Percentiles rank a stretch among this genome's conserved stretches.
phyloP scores from a whole-genome alignment of 2,888 invertebrate species.

The Girardia tigrina region DNA sequence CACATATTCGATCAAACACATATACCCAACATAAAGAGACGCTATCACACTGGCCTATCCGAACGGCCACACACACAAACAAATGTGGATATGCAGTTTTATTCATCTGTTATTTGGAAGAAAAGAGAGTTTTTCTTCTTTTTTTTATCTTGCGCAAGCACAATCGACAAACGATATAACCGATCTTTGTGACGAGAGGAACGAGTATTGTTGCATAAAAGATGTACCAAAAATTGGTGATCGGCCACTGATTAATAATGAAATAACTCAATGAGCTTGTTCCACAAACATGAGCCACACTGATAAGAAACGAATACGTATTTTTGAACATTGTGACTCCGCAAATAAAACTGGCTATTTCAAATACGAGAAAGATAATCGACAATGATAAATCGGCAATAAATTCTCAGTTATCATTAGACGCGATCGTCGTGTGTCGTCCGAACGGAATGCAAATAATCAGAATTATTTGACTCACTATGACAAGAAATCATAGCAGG shows the following conservation, averaged over 20 bases:
- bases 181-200: neutral
- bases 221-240: neutral
- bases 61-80: too few relatives aligned
- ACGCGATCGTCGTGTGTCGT: neutral
- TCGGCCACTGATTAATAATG: neutral
- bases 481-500: neutral
- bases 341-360: neutral
- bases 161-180: slow-evolving; percentile 10
- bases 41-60: too few relatives aligned
- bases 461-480: neutral
- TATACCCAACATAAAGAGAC: too few relatives aligned
- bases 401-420: neutral
- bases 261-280: neutral
- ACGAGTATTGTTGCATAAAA: slow-evolving; percentile 6
- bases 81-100: too few relatives aligned
- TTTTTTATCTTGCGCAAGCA: too few relatives aligned
- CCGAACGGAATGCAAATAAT: neutral
- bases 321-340: slow-evolving; percentile 6
- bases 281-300: neutral
- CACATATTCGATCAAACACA: too few relatives aligned
- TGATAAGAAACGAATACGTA: neutral
- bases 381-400: neutral
- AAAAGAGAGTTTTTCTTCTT: too few relatives aligned
- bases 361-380: neutral
- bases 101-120: too few relatives aligned